Evolutionary conservation across 2,113 vertebrate genomes (phyloP).

Genomic region (Pedionomus torquatus): DNA sequence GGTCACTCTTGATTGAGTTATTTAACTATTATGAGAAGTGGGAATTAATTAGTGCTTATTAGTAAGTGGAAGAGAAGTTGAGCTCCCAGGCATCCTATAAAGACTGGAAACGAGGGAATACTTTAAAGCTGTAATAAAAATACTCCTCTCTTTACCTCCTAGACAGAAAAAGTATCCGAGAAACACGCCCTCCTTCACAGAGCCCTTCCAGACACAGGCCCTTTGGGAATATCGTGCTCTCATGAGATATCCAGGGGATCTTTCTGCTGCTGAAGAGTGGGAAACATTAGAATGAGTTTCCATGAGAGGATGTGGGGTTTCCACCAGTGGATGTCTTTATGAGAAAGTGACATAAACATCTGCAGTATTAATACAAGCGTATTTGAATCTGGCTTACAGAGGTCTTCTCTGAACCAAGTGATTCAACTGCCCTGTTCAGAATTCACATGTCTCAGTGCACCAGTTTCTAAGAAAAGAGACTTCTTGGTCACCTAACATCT

Average conservation of each 20-base stretch:
- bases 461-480: background rate
- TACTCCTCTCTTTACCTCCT: background rate
- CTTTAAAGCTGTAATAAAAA: background rate
- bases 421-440: accelerated
- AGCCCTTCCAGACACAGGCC: background rate
- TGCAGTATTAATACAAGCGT: accelerated
- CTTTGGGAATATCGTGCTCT: background rate
- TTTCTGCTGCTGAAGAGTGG: background rate
- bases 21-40: background rate
- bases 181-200: background rate
- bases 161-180: background rate
- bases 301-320: background rate
- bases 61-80: background rate
- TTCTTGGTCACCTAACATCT: accelerated
- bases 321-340: background rate
- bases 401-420: background rate
- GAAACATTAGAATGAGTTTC: background rate
- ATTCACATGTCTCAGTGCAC: too few species aligned
- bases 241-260: background rate
- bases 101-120: background rate
- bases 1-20: background rate
- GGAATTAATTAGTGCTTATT: background rate
- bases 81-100: background rate
- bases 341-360: background rate
- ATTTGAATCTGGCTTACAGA: background rate